Conservation (phyloP, 2,113 vertebrate genomes). For the Chrysochloris asiatica region DNA sequence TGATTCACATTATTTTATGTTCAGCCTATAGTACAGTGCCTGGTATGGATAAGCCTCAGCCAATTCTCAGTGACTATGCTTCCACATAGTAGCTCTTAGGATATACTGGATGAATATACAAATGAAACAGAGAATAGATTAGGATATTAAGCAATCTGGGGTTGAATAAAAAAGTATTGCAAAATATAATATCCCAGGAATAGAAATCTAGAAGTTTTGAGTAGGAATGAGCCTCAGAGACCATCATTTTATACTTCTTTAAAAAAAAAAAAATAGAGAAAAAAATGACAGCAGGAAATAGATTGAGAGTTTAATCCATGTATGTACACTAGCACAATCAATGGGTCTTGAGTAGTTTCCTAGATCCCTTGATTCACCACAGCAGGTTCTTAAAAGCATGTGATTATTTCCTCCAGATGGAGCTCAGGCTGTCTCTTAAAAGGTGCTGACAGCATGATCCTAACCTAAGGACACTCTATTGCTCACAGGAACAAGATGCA, state of each 20-base stretch:
- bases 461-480: neutral
- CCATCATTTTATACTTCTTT: neutral
- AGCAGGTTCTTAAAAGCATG: neutral
- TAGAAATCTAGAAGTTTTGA: slow-evolving; percentile 8
- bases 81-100: neutral
- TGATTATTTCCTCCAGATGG: neutral
- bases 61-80: neutral
- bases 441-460: fast-evolving
- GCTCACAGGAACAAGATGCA: neutral
- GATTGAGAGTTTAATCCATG: neutral
- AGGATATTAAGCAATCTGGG: neutral
- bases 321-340: neutral
- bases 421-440: neutral
- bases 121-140: neutral
- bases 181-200: neutral
- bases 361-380: neutral
- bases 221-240: neutral
- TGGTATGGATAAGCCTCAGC: neutral
- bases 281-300: too few relatives aligned
- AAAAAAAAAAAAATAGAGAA: too few relatives aligned
- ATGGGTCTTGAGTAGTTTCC: neutral
- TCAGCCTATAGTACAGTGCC: neutral
- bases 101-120: neutral
- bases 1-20: neutral
- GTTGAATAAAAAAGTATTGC: neutral